Conservation (phyloP, 2,888 invertebrate species). For the Pycnomerus fuliginosus region DNA sequence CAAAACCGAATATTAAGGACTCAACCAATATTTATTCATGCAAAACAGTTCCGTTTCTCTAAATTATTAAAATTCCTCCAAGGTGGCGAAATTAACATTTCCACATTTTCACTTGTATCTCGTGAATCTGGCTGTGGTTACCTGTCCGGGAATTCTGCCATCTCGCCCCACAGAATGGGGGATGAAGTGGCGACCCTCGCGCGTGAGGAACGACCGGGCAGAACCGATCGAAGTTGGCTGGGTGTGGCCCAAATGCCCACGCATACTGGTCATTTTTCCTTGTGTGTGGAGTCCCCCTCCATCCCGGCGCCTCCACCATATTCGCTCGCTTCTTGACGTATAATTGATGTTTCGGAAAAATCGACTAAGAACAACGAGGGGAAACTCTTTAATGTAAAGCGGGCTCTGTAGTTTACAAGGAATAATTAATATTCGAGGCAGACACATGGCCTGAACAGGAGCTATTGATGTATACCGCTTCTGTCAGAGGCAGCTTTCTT, state of each 20-base stretch:
- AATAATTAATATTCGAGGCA: constrained; percentile 38
- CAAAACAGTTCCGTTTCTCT: constrained; percentile 18
- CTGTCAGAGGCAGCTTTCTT: constrained; percentile 31
- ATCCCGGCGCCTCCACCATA: constrained; percentile 20
- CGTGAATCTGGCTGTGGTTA: constrained; percentile 33
- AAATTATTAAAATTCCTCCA: too few species aligned
- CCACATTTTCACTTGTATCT: too few species aligned
- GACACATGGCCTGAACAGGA: constrained; percentile 32
- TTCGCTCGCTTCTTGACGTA: background rate
- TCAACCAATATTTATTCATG: constrained; percentile 25
- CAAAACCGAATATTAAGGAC: constrained; percentile 18
- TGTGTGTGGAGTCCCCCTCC: constrained; percentile 8
- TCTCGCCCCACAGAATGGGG: constrained; percentile 38
- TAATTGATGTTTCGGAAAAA: constrained; percentile 7
- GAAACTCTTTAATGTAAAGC: constrained; percentile 19
- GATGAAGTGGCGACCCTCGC: constrained; percentile 47
- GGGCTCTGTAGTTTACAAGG: constrained; percentile 29
- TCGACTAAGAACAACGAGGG: background rate
- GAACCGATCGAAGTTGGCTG: constrained; percentile 53
- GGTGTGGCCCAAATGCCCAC: constrained; percentile 52
- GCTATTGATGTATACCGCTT: constrained; percentile 37
- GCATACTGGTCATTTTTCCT: constrained; percentile 43
- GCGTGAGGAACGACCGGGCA: constrained; percentile 53
- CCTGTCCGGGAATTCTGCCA: constrained; percentile 20
- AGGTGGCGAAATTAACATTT: too few species aligned